These are phyloP conservation scores for Menidia beryllina DNA, from an alignment of 2,113 vertebrate genomes.

Conservation along the genomic window DNA sequence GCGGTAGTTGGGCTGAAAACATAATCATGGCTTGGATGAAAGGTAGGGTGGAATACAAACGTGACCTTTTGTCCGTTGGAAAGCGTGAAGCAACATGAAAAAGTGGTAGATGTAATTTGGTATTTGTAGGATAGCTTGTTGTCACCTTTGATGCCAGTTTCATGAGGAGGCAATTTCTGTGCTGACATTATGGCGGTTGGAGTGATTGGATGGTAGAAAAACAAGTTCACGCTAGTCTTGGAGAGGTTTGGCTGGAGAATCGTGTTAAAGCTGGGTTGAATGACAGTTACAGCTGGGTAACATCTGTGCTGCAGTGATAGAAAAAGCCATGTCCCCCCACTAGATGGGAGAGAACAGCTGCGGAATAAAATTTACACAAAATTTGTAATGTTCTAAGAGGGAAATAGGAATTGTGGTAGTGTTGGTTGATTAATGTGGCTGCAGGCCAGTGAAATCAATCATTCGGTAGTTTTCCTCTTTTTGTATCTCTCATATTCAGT, in stretches of 20 bases:
- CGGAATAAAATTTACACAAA: background rate
- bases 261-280: background rate
- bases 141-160: too few species aligned
- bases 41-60: too few species aligned
- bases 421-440: background rate
- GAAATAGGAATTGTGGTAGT: background rate
- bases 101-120: too few species aligned
- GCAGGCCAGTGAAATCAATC: background rate
- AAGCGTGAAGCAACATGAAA: too few species aligned
- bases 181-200: background rate
- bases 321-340: background rate
- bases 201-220: background rate
- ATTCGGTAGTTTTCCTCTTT: background rate
- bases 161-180: background rate
- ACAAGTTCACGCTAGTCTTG: background rate
- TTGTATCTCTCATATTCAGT: slow-evolving; percentile 2
- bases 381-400: background rate
- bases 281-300: background rate
- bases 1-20: too few species aligned
- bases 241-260: background rate
- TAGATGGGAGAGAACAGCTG: background rate
- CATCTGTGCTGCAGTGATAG: background rate
- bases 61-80: too few species aligned
- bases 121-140: too few species aligned
- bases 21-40: too few species aligned